A percentile compares a stretch with the other conserved stretches of the same genome.
phyloP scores from a whole-genome alignment of 2,113 vertebrate species.

The Cyphomyrus plagiostoma region DNA sequence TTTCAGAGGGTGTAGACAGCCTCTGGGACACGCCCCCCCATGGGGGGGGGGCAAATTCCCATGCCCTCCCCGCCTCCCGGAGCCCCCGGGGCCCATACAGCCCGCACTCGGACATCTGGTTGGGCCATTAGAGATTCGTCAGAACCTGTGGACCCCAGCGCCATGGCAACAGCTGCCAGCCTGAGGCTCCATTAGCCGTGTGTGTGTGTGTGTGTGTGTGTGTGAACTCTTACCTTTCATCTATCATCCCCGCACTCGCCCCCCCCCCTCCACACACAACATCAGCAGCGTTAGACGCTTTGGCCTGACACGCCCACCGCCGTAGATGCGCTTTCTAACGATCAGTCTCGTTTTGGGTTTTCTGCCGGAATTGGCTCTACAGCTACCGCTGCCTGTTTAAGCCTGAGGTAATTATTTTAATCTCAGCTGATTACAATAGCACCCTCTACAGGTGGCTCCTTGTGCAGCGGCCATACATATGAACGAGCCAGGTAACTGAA shows the following conservation, averaged over 20 bases:
- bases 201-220: not conserved
- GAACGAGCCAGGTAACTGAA: not conserved
- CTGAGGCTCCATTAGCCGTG: slow-evolving; percentile 36
- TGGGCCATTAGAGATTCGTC: slow-evolving; percentile 64
- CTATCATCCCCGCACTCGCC: not conserved
- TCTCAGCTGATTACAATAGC: not conserved
- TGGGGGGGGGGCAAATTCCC: slow-evolving; percentile 68
- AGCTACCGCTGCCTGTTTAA: not conserved
- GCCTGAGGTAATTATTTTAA: not conserved
- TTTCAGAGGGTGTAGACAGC: slow-evolving; percentile 71
- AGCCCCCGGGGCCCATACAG: slow-evolving; percentile 57
- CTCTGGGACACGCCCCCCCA: slow-evolving; percentile 62
- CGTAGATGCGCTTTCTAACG: not conserved
- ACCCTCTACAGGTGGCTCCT: not conserved
- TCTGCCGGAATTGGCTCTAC: not conserved
- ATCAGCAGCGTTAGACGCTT: not conserved
- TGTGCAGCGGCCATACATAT: not conserved
- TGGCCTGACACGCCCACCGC: not conserved
- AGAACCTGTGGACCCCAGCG: slow-evolving; percentile 57
- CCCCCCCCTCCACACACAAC: slow-evolving; percentile 5
- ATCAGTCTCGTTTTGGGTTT: not conserved
- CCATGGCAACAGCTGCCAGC: slow-evolving; percentile 70
- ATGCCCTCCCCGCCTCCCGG: slow-evolving; percentile 68
- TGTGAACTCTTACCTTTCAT: not conserved
- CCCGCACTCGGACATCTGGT: slow-evolving; percentile 72